These are phyloP conservation scores for Myotis davidii DNA, from an alignment of 2,113 vertebrate species.

Conservation along the genomic window DNA sequence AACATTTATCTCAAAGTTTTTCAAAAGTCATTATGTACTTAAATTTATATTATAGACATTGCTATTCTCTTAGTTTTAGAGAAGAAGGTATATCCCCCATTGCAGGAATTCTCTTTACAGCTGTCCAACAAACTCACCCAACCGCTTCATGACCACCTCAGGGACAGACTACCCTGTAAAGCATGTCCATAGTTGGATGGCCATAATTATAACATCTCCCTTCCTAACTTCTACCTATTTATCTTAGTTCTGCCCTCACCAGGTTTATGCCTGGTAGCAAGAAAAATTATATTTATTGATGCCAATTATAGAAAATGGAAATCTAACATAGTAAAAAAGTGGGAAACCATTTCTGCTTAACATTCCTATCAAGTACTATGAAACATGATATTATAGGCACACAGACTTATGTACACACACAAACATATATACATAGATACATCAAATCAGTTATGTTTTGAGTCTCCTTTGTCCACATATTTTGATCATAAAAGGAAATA, in stretches of 20 bases:
- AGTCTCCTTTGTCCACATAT: background rate
- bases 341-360: background rate
- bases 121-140: background rate
- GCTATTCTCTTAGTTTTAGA: background rate
- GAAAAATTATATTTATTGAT: background rate
- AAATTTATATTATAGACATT: background rate
- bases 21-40: background rate
- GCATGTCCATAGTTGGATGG: background rate
- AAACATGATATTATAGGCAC: background rate
- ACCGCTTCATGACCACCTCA: background rate
- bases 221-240: conserved; percentile 21
- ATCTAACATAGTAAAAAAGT: conserved; percentile 27
- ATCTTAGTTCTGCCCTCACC: background rate
- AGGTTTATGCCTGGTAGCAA: background rate
- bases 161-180: background rate
- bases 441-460: background rate
- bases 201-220: background rate
- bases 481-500: background rate
- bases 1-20: conserved; percentile 23
- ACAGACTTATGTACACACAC: background rate
- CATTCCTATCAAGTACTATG: background rate
- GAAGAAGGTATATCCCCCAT: background rate
- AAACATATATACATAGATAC: background rate
- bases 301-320: conserved; percentile 48
- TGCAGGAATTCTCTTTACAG: background rate